These are phyloP conservation scores for Numida meleagris DNA, from an alignment of 2,113 vertebrate species.

Conservation along the genomic window DNA sequence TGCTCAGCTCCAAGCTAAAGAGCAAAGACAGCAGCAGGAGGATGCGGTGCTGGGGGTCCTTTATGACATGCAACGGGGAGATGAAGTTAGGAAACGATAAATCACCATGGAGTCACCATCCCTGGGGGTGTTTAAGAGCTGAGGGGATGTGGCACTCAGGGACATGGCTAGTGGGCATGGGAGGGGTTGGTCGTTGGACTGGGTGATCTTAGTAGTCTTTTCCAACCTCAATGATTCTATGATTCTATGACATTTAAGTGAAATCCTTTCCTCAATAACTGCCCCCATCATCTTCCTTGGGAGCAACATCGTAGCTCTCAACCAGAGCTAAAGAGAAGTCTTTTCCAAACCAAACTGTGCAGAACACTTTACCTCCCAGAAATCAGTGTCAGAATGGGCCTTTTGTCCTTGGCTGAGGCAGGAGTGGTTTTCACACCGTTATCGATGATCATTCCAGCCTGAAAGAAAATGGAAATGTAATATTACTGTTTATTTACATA, in stretches of 20 bases:
- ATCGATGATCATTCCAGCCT: slow-evolving; percentile 98
- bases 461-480: neutral
- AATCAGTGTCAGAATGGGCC: slow-evolving; percentile 91
- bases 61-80: neutral
- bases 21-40: neutral
- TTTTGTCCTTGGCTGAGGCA: slow-evolving; percentile 93
- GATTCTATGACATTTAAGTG: neutral
- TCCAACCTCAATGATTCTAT: too few species aligned
- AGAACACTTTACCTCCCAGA: slow-evolving; percentile 86
- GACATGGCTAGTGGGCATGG: too few species aligned
- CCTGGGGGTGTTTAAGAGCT: too few species aligned
- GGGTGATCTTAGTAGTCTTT: too few species aligned
- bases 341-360: neutral
- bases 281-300: neutral
- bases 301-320: neutral
- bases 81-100: neutral
- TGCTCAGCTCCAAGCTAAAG: neutral
- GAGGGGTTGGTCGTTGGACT: too few species aligned
- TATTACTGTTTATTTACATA: neutral
- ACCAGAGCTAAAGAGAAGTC: neutral
- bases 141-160: too few species aligned
- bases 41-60: neutral
- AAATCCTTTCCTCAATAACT: neutral
- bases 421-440: slow-evolving; percentile 94
- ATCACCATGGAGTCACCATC: neutral